Evolutionary conservation across 1,140 invertebrate genomes (phyloP).

Genomic region (Telenomus remus): DNA sequence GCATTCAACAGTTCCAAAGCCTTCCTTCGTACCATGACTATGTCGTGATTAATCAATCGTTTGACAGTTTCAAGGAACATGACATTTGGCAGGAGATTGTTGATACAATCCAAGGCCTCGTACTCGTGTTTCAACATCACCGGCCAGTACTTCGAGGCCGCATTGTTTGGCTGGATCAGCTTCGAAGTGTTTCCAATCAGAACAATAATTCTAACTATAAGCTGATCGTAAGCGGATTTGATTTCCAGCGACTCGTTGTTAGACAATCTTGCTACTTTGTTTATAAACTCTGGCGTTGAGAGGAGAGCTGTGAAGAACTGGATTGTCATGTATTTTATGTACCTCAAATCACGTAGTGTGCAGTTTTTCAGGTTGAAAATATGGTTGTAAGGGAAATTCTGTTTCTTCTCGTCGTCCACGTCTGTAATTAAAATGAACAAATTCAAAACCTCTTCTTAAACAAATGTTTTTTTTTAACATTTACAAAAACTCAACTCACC

Average conservation of each 20-base stretch:
- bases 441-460: too few species aligned
- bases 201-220: conserved; percentile 81
- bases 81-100: conserved; percentile 84
- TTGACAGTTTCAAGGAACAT: conserved; percentile 87
- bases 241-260: conserved; percentile 73
- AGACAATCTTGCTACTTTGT: conserved; percentile 76
- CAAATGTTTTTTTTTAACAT: too few species aligned
- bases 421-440: too few species aligned
- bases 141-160: conserved; percentile 85
- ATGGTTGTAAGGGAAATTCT: conserved; percentile 68
- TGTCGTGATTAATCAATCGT: conserved; percentile 79
- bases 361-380: conserved; percentile 82
- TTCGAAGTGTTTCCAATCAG: conserved; percentile 81
- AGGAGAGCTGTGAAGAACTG: conserved; percentile 83
- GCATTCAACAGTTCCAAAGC: conserved; percentile 88
- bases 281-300: conserved; percentile 81
- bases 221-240: conserved; percentile 79
- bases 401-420: conserved; percentile 1
- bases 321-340: conserved; percentile 87
- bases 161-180: conserved; percentile 76
- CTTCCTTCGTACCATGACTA: conserved; percentile 84
- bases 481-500: conserved; percentile 72
- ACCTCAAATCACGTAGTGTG: conserved; percentile 83
- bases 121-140: conserved; percentile 85
- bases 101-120: conserved; percentile 85